A percentile compares a stretch with the other conserved stretches of the same genome.
Evolutionary conservation across 2,888 invertebrate species (phyloP).

Genomic region (Gymnoscelis rufifasciata): DNA sequence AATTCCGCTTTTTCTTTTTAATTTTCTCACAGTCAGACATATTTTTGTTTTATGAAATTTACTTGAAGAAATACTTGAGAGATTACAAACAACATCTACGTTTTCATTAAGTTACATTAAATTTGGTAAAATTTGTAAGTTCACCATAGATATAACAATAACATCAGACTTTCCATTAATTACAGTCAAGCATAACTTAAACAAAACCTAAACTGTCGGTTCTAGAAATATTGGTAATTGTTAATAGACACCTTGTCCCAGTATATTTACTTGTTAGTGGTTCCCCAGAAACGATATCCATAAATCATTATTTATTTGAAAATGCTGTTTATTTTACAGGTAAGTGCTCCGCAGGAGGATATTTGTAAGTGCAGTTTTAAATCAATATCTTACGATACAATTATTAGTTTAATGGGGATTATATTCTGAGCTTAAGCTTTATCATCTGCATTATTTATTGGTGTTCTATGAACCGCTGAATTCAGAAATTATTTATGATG

Average conservation of each 20-base stretch:
- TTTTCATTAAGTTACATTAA: no score
- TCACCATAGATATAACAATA: no score
- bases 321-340: conserved; percentile 29
- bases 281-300: conserved; percentile 15
- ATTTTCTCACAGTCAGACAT: no score
- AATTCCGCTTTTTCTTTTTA: no score
- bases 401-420: conserved; percentile 7
- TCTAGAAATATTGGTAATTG: background rate
- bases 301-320: conserved; percentile 34
- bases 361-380: conserved; percentile 21
- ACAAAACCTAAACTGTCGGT: background rate
- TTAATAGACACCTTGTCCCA: conserved; percentile 1
- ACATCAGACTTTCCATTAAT: no score
- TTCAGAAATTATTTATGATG: background rate
- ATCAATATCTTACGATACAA: conserved; percentile 20
- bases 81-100: no score
- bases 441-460: conserved; percentile 13
- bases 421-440: conserved; percentile 4
- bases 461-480: background rate
- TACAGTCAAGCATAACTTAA: no score
- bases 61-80: no score
- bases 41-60: no score
- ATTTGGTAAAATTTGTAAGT: no score
- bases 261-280: conserved; percentile 24
- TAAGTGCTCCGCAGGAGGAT: conserved; percentile 22